Evolutionary conservation across 2,888 invertebrate species (phyloP), one percentile per base, ranked within the genome.

Genomic region (Drosophila anceps): DNA sequence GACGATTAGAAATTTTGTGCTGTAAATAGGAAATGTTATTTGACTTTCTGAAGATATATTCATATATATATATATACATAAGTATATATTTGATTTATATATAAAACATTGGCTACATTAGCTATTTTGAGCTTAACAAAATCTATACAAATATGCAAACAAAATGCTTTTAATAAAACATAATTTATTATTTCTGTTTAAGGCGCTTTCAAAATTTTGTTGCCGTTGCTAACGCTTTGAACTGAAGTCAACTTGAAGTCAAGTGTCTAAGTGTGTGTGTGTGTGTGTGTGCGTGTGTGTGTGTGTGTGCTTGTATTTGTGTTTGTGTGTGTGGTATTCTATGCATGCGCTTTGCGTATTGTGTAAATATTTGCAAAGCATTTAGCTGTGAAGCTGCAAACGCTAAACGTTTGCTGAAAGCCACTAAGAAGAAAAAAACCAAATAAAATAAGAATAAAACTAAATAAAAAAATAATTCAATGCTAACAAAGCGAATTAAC

Each of bases 351-450:
- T 67, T 81, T 62, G 73, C 75, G 67, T 76, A 76, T 78, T 83
- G 72, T 76, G 78, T 76, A 78, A 87, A 88, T 90, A 88, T 88
- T 88, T 90, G 88, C 69, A 46, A 72, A 88, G 90, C 91, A 79
- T 84, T 90, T 88, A 88, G 71, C 82, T 81, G 69, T 72, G 44
- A 55, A 50, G 41, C 44, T 54, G 53, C 48, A 51, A 54, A 53
- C 44, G 43, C 48, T 58, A 12, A 68, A 48, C 51, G 62, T 63
- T 73, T 67, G 59, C n/a, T n/a, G 13, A 13, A 18, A 13, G 10
- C 54, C 57, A 59, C 13, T 13, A 46, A 15, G 24, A 31, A 51
- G 60, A 59, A 55, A 41, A 33, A 33, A 33, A 2, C 4, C 24
- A 24, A 46, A 60, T 44, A 62, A 50, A 69, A 60, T 24, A 53